These are phyloP conservation scores for Rattus rattus DNA, from an alignment of 2,113 vertebrate species.

Conservation along the genomic window DNA sequence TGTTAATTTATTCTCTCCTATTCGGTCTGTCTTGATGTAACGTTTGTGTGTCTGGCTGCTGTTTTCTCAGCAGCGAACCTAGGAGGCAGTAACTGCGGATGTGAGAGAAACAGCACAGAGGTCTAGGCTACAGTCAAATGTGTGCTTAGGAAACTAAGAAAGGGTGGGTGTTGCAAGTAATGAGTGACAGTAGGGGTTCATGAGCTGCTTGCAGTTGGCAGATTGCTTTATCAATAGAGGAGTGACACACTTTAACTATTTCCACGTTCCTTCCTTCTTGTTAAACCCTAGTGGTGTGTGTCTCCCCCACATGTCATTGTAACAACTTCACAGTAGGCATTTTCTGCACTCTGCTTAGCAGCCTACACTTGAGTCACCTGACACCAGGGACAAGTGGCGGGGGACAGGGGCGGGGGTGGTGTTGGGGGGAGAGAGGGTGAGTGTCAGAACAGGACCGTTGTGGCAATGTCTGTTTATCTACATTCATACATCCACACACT, in stretches of 20 bases:
- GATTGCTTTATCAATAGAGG: constrained; percentile 62
- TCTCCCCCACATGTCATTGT: constrained; percentile 48
- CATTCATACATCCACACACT: constrained; percentile 73
- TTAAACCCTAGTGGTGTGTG: constrained; percentile 24
- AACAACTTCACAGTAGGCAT: constrained; percentile 76
- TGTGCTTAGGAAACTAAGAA: constrained; percentile 58
- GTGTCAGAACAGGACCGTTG: constrained; percentile 58
- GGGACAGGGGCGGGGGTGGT: background rate
- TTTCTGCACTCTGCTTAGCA: constrained; percentile 76
- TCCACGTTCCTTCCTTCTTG: constrained; percentile 63
- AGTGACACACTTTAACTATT: constrained; percentile 39
- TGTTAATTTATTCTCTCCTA: constrained; percentile 81
- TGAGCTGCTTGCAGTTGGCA: constrained; percentile 57
- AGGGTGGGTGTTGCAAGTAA: constrained; percentile 6
- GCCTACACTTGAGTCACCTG: constrained; percentile 62
- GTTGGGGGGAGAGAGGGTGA: background rate
- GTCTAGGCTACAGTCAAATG: constrained; percentile 66
- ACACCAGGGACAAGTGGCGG: constrained; percentile 70
- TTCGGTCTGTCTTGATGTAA: constrained; percentile 71
- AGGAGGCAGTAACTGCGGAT: constrained; percentile 65
- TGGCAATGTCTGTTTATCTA: constrained; percentile 75
- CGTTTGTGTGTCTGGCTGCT: constrained; percentile 72
- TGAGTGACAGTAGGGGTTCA: constrained; percentile 43
- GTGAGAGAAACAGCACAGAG: constrained; percentile 60
- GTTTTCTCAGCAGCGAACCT: constrained; percentile 72